Percentiles rank a stretch among this genome's conserved stretches.
phyloP scores from a whole-genome alignment of 53 echinoderm and acorn worm species.

The Holothuria leucospilota region DNA sequence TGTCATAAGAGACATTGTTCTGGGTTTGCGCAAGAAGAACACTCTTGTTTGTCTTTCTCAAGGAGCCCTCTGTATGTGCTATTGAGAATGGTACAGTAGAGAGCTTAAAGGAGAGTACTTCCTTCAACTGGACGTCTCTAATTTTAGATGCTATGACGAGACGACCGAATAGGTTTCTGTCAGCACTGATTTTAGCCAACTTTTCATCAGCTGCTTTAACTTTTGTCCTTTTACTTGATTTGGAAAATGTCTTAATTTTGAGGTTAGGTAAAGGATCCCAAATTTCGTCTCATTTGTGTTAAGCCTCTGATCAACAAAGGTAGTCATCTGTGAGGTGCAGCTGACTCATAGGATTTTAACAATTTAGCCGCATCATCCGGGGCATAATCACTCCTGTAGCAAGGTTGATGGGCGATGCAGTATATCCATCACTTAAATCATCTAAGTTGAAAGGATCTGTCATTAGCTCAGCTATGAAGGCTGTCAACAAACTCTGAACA shows the following conservation, averaged over 20 bases:
- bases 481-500: neutral
- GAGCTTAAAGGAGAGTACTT: conserved; percentile 1
- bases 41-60: neutral
- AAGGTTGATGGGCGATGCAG: neutral
- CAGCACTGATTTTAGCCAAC: neutral
- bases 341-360: neutral
- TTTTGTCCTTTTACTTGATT: neutral
- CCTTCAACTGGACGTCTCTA: neutral
- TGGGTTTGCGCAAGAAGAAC: neutral
- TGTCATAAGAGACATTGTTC: neutral
- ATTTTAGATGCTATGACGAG: conserved; percentile 1
- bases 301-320: conserved; percentile 6
- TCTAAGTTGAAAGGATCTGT: too few species aligned
- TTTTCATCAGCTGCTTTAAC: too few species aligned
- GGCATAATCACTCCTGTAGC: neutral
- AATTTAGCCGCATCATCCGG: neutral
- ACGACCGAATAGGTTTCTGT: conserved; percentile 5
- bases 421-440: neutral
- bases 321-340: neutral
- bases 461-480: neutral
- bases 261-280: conserved; percentile 15
- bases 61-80: neutral
- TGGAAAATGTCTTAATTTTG: neutral
- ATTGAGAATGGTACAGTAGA: neutral
- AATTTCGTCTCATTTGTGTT: conserved; percentile 11